Evolutionary conservation across 2,888 invertebrate genomes (phyloP).

Genomic region (Acrocyrtus sp.): DNA sequence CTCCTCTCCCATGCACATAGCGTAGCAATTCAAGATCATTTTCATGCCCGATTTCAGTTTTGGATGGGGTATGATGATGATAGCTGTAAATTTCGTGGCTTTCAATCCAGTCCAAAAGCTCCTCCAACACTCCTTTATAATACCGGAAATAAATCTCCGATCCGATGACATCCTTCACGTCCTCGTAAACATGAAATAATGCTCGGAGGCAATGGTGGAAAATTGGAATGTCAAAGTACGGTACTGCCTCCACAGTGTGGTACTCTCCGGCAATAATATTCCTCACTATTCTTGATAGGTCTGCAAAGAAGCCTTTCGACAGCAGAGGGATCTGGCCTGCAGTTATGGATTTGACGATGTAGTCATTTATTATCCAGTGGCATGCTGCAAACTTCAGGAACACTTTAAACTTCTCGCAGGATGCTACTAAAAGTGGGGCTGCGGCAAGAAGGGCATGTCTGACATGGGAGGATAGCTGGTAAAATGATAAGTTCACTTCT

Average conservation of each 20-base stretch:
- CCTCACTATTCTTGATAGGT: slow-evolving; percentile 6
- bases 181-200: slow-evolving; percentile 13
- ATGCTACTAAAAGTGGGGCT: not conserved
- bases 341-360: not conserved
- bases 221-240: slow-evolving; percentile 23
- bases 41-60: not conserved
- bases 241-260: slow-evolving; percentile 15
- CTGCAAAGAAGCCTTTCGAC: slow-evolving; percentile 3
- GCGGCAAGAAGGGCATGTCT: slow-evolving; percentile 1
- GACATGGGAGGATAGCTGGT: not conserved
- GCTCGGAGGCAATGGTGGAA: slow-evolving; percentile 21
- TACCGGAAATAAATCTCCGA: not conserved
- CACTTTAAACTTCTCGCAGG: not conserved
- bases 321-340: slow-evolving; percentile 4
- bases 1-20: not conserved
- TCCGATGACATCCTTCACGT: not conserved
- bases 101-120: slow-evolving; percentile 24
- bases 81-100: not conserved
- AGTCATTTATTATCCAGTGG: slow-evolving; percentile 20
- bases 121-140: not conserved
- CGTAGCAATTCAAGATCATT: not conserved
- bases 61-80: not conserved
- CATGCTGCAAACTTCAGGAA: slow-evolving; percentile 26
- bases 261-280: slow-evolving; percentile 12
- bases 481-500: not conserved